Base-by-base conservation (phyloP, 2,888 invertebrate genomes). In the Lasioglossum leucozonium region DNA sequence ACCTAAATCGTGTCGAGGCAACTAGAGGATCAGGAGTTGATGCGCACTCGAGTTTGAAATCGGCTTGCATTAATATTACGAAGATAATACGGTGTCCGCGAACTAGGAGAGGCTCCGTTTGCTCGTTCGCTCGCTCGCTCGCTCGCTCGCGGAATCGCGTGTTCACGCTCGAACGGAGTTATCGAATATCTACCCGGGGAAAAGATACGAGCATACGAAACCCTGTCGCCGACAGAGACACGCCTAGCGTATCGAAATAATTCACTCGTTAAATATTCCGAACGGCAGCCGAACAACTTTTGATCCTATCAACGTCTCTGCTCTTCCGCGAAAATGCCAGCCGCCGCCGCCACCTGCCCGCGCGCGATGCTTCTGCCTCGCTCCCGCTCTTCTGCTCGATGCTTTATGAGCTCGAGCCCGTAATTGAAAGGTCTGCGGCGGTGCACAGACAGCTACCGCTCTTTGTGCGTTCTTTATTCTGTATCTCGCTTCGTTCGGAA, bases 11-110 rank as follows among this genome's bases (percentile, higher is more conserved):
- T 72, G 88, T 72, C 79, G 85, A 75, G 65, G 79, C 81, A 87
- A 87, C 90, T 74, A 75, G 81, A 75, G 91, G 91, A 89, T 88
- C 87, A 79, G 51, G 78, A 87, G 86, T 91, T 88, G 91, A 88
- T 86, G 89, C 80, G 74, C 77, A 67, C 84, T 65, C 37, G 82
- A 87, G 86, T 89, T 89, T 76, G 84, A 87, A 83, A 90, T 91
- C 89, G 84, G 84, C 88, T 89, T 86, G 86, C 83, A 82, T 86
- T 88, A 89, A 90, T 87, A 82, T 79, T 80, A 82, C 86, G 73
- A 81, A 87, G 90, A 91, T 91, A 91, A 88, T 88, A 78, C 87
- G 44, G 69, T 34, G 71, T 77, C 58, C 26, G 44, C 34, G 30
- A 62, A 62, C 62, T 16, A 62, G 30, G 18, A 62, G 67, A 18